A percentile compares a stretch with the other conserved stretches of the same genome.
Conservation (phyloP, 2,888 invertebrate genomes). For the Drosophila rubida region DNA sequence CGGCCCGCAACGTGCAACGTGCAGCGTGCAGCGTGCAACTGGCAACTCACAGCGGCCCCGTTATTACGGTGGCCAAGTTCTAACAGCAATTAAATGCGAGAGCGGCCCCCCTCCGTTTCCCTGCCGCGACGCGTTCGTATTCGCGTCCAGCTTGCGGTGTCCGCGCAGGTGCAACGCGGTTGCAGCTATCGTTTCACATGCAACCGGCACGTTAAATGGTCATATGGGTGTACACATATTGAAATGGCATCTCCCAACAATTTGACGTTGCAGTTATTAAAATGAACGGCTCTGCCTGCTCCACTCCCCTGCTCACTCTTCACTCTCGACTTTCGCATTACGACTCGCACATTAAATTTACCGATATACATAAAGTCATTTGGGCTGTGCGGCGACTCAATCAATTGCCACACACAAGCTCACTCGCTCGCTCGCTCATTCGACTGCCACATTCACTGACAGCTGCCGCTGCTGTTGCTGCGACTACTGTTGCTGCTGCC, state of each 20-base stretch:
- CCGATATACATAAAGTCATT: slow-evolving; percentile 55
- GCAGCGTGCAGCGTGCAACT: background rate
- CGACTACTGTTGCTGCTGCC: no score
- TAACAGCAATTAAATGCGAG: slow-evolving; percentile 67
- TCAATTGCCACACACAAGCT: slow-evolving; percentile 41
- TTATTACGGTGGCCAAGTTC: slow-evolving; percentile 66
- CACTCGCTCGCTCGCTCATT: background rate
- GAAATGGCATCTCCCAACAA: slow-evolving; percentile 58
- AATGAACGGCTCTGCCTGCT: slow-evolving; percentile 41
- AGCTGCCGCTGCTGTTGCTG: slow-evolving; percentile 8
- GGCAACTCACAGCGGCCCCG: slow-evolving; percentile 35
- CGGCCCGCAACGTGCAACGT: no score
- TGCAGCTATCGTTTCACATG: slow-evolving; percentile 75
- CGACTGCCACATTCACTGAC: slow-evolving; percentile 9
- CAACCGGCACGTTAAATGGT: slow-evolving; percentile 74
- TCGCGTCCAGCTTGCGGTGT: slow-evolving; percentile 13
- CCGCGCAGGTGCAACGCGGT: slow-evolving; percentile 72
- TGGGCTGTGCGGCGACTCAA: slow-evolving; percentile 49
- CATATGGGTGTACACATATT: slow-evolving; percentile 54
- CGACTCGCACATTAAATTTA: slow-evolving; percentile 37
- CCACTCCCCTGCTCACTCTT: background rate
- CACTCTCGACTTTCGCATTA: background rate
- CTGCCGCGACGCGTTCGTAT: background rate
- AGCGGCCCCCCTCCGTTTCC: background rate
- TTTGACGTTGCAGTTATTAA: slow-evolving; percentile 52